phyloP scores from a whole-genome alignment of 1,140 invertebrate genomes.

The Leptopilina clavipes region DNA sequence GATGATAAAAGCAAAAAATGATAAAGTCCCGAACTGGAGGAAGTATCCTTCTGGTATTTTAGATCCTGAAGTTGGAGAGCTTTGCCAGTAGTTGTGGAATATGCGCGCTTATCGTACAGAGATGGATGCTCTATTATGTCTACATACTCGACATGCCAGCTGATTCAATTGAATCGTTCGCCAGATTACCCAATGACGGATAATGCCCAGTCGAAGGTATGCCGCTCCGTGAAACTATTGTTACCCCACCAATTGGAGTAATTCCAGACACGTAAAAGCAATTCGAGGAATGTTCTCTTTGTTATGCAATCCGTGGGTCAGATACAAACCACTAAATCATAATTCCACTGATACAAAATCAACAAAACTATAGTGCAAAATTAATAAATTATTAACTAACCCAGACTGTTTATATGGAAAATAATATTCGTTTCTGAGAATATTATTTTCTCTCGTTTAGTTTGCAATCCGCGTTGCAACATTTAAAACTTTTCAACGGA shows the following conservation, averaged over 20 bases:
- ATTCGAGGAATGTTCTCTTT: slow-evolving; percentile 72
- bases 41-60: slow-evolving; percentile 40
- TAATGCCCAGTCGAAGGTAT: slow-evolving; percentile 65
- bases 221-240: slow-evolving; percentile 53
- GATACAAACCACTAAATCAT: slow-evolving; percentile 56
- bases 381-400: no score
- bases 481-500: no score
- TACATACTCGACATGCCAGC: slow-evolving; percentile 72
- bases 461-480: no score
- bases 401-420: no score
- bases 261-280: slow-evolving; percentile 74
- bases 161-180: slow-evolving; percentile 74
- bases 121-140: slow-evolving; percentile 74
- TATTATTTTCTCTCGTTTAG: no score
- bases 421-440: no score
- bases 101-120: slow-evolving; percentile 70
- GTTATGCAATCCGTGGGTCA: slow-evolving; percentile 71
- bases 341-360: slow-evolving; percentile 51
- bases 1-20: slow-evolving; percentile 44
- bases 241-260: slow-evolving; percentile 57
- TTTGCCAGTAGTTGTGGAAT: slow-evolving; percentile 40
- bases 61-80: slow-evolving; percentile 46
- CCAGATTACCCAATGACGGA: slow-evolving; percentile 74
- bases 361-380: slow-evolving; percentile 28
- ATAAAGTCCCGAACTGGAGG: slow-evolving; percentile 16